Percentiles rank a stretch among this genome's conserved stretches.
phyloP scores from a whole-genome alignment of 2,797 vertebrate species.

The Cossypha dichroa region DNA sequence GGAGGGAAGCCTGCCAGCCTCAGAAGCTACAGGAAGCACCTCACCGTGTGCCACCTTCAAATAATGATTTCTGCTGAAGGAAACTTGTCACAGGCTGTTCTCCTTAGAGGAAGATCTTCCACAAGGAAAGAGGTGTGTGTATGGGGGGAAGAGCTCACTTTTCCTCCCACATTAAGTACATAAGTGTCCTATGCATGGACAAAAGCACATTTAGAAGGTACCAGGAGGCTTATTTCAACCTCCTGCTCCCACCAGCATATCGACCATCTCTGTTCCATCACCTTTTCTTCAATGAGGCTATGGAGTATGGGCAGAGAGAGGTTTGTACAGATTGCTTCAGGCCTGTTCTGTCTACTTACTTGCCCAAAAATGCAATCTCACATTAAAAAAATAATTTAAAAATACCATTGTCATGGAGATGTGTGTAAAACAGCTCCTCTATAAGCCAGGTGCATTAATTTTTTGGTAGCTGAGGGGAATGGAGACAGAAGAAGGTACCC shows the following conservation, averaged over 20 bases:
- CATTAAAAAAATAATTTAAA: neutral
- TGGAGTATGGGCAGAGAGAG: neutral
- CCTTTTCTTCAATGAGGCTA: neutral
- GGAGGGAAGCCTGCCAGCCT: neutral
- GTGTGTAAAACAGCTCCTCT: neutral
- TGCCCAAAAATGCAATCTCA: neutral
- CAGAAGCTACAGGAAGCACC: neutral
- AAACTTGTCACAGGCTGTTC: neutral
- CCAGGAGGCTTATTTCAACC: neutral
- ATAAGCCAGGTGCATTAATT: neutral
- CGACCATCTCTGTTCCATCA: rapidly evolving
- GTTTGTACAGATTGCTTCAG: neutral
- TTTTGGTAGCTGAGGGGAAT: neutral
- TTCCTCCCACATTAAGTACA: neutral
- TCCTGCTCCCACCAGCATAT: neutral
- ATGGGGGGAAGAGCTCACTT: neutral
- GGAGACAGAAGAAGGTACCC: neutral
- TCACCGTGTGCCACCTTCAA: neutral
- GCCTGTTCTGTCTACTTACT: neutral
- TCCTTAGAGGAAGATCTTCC: neutral
- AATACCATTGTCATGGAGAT: neutral
- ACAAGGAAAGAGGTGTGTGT: rapidly evolving
- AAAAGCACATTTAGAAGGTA: neutral
- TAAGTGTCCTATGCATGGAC: neutral
- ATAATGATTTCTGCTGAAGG: neutral